Evolutionary conservation across 2,797 vertebrate genomes (phyloP), one percentile per base, ranked within the genome.

Genomic region (Fratercula arctica): DNA sequence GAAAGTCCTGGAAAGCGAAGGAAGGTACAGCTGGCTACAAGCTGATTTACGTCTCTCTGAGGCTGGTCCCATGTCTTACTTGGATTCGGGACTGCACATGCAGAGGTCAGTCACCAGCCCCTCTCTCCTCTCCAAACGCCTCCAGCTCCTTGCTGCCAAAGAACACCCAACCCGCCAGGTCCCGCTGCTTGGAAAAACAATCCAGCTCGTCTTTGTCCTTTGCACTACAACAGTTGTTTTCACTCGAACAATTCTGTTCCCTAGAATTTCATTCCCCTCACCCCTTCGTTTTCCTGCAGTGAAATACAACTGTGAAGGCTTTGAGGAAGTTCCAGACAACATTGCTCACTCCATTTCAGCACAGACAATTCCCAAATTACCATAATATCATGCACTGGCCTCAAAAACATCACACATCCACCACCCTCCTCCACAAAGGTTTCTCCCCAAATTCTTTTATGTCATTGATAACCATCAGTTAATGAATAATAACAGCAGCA

Each of bases 251-350:
- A 45, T 73, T 74, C 92, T 61, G 66, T 11, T 89, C 93, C 94
- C 68, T 66, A 94, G 53, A 77, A 92, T 64, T 87, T 89, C 50
- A 46, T 26, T 46, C 53, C 82, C 86, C 41, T 33, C 77, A 35
- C 26, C 24, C 29, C 23, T 91, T 87, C 59, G 45, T 67, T 90
- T 79, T 96, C 89, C 80, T 70, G 2, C 2, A 78, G 85, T 94
- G 95, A 95, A 94, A 94, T 94, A 85, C 15, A 93, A 83, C 84
- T 29, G 46, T 0, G 5, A 77, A 89, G 51, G 92, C 92, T 96
- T 95, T 96, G 95, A 97, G 93, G 92, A 93, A 81, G 92, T 94
- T 97, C 94, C 96, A 97, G 90, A 81, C 78, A 93, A 63, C 67
- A 67, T 72, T 81, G 82, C 87, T 96, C 60, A 93, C 68, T 84